Evolutionary conservation across 2,797 vertebrate species (phyloP), one percentile per base, ranked within the genome.

Genomic region (Amniataba percoides): DNA sequence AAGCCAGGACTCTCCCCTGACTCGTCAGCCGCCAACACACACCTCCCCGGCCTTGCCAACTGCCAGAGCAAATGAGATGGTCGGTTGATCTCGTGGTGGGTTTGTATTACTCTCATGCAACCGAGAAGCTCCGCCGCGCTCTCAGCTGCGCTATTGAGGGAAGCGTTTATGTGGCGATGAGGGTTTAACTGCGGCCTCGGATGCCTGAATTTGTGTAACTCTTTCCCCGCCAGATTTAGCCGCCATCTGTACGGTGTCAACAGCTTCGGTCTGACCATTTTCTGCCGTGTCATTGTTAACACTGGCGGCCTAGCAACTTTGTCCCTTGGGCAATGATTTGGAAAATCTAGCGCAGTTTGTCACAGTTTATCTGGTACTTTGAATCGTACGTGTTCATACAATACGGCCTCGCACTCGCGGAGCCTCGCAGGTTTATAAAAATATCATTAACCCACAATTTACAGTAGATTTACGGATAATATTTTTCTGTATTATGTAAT

Each of bases 111-210:
- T 83, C 77, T 62, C 74, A 23, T 81, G 82, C 82, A 84, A 80
- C 39, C 10, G 51, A 86, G 88, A 82, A 64, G 55, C 72, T 86
- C 73, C 53, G 14, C 65, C 39, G 56, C 80, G 77, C 85, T 65
- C 79, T 84, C 82, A 86, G 81, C 85, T 61, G 78, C 8, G 25
- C 90, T 93, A 86, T 82, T 87, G 82, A 80, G 71, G 70, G 86
- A 91, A 66, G 91, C 93, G 93, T 94, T 93, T 89, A 91, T 90
- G 80, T 75, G 77, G 64, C 11, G 10, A 80, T 79, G 53, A n/a
- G 60, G 77, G 67, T 86, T 83, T 78, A 85, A 68, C 78, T 51
- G n/a, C 76, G 71, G 31, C 73, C 76, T 80, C 73, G 19, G 52
- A 49, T 72, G 59, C 21, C 79, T 65, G 39, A 74, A 43, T 88